Conservation (phyloP, 2,797 vertebrate species). For the Protosalanx chinensis region DNA sequence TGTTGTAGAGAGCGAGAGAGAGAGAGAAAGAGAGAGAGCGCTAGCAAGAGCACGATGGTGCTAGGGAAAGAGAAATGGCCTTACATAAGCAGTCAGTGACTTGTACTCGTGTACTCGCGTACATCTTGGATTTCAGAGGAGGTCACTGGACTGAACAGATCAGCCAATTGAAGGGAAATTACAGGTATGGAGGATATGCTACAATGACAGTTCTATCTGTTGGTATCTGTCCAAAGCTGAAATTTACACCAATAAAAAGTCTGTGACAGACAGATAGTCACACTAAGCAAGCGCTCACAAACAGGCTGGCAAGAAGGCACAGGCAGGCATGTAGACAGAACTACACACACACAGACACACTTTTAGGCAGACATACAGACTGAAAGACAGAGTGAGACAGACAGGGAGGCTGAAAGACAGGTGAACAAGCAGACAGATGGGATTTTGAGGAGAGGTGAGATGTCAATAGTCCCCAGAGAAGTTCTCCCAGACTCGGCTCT, state of each 20-base stretch:
- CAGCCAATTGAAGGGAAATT: too few species aligned
- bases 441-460: constrained; percentile 15
- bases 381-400: background rate
- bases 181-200: too few species aligned
- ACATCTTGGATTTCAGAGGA: too few species aligned
- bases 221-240: too few species aligned
- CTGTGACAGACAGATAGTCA: too few species aligned
- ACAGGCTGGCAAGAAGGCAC: background rate
- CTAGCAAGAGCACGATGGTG: constrained; percentile 38
- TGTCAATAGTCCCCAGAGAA: constrained; percentile 19
- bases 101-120: too few species aligned
- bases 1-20: constrained; percentile 1
- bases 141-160: too few species aligned
- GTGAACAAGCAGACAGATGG: background rate
- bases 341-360: too few species aligned
- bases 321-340: constrained; percentile 42
- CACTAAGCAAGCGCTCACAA: too few species aligned
- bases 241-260: too few species aligned
- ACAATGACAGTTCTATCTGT: too few species aligned
- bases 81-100: constrained; percentile 64
- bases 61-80: constrained; percentile 29
- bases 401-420: too few species aligned
- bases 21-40: constrained; percentile 17
- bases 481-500: constrained; percentile 1
- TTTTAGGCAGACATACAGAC: background rate